phyloP scores from a whole-genome alignment of 2,113 vertebrate species.

The Poecile atricapillus region DNA sequence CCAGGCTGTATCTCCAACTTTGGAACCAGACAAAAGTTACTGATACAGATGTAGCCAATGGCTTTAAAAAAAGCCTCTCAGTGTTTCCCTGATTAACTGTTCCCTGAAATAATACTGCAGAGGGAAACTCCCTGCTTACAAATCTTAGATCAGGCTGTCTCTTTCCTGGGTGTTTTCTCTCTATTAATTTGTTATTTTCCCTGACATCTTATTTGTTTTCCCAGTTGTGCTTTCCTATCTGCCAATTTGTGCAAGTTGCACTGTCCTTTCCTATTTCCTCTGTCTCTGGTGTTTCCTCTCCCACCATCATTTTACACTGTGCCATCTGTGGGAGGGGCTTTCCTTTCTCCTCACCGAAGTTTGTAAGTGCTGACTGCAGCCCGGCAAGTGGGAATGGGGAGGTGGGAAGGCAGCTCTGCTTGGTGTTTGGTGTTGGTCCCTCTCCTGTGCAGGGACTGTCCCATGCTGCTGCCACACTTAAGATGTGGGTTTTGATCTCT shows the following conservation, averaged over 20 bases:
- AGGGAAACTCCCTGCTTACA: background rate
- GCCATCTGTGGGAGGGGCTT: background rate
- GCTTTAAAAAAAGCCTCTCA: background rate
- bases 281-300: slow-evolving; percentile 63
- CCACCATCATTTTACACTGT: background rate
- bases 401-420: background rate
- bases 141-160: background rate
- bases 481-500: background rate
- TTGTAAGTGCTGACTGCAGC: background rate
- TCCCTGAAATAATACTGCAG: background rate
- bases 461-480: background rate
- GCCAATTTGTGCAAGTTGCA: background rate
- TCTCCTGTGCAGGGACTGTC: background rate
- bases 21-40: background rate
- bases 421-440: background rate
- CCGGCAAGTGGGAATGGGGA: background rate
- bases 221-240: slow-evolving; percentile 4
- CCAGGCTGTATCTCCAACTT: background rate
- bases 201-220: slow-evolving; percentile 60
- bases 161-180: background rate
- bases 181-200: background rate
- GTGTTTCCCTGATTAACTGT: background rate
- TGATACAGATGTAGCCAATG: background rate
- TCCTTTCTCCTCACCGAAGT: background rate
- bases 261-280: slow-evolving; percentile 64